These are phyloP conservation scores for Plumapathes pennacea DNA, from an alignment of 92 coral and sea anemone species.

Conservation along the genomic window DNA sequence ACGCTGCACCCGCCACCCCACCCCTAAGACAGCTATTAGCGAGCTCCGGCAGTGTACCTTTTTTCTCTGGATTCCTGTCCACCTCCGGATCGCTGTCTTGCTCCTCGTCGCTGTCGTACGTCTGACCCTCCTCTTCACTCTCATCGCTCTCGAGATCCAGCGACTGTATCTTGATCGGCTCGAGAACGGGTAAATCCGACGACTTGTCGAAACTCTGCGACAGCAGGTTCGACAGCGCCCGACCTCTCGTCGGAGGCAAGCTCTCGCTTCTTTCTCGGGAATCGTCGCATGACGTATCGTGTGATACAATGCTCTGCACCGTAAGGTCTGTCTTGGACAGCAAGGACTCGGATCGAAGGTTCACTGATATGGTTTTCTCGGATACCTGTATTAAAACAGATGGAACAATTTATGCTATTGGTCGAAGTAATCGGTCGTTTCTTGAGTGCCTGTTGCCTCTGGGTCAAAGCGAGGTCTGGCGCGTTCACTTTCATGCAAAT, in stretches of 20 bases:
- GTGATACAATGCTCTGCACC: conserved; percentile 71
- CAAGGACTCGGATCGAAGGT: conserved; percentile 75
- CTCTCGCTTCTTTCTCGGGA: not conserved
- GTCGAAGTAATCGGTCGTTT: no score
- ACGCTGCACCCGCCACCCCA: no score
- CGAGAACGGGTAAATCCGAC: conserved; percentile 64
- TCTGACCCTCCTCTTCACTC: conserved; percentile 47
- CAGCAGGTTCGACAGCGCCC: conserved; percentile 87
- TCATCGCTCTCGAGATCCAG: conserved; percentile 59
- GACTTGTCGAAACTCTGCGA: conserved; percentile 43
- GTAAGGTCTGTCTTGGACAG: conserved; percentile 89
- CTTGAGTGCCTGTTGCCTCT: no score
- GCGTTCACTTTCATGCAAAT: no score
- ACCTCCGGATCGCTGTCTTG: conserved; percentile 65
- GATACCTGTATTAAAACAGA: conserved; percentile 32
- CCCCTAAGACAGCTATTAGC: no score
- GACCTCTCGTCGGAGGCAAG: conserved; percentile 60
- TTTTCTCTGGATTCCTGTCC: conserved; percentile 32
- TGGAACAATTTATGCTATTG: not conserved
- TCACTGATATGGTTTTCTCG: conserved; percentile 61
- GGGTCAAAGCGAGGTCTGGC: no score
- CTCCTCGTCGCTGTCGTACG: conserved; percentile 48
- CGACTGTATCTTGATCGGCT: conserved; percentile 91
- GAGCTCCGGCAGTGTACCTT: no score
- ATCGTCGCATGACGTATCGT: conserved; percentile 33